Evolutionary conservation across 2,113 vertebrate species (phyloP), one percentile per base, ranked within the genome.

Genomic region (Atherinomorus stipes): DNA sequence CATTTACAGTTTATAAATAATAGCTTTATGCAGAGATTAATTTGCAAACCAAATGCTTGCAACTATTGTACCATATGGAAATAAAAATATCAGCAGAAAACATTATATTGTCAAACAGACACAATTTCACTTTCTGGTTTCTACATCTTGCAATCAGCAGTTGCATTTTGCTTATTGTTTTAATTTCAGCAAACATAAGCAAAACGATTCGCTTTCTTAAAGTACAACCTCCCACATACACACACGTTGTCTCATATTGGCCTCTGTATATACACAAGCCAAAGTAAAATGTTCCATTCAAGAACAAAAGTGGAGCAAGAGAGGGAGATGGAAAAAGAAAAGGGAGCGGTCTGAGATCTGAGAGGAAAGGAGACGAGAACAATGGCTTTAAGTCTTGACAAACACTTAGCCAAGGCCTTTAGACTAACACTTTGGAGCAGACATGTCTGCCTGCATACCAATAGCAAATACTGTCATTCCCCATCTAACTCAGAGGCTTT

Each of bases 381-480:
- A 81, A 88, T 93, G 93, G 83, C 88, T 92, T 88, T 90, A 89
- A 92, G 76, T 93, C 80, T 95, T 94, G 94, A 94, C 89, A 93
- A 95, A 95, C 91, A 93, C 94, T 96, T 96, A 95, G 94, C 93
- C 25, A 74, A 90, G 88, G 89, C 95, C 91, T 93, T 93, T 92
- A 85, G 84, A 92, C 93, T 89, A 81, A 89, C 91, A 91, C 94
- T 96, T 94, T 94, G 91, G 92, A 94, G 93, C 88, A 92, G 92
- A 87, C 86, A 81, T 82, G 87, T 94, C 91, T 92, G 71, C 62
- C 87, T 91, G 95, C 94, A 95, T 95, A 94, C 94, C 94, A 94
- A 95, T 92, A 85, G 94, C 71, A 94, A 93, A 88, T 81, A 72
- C 93, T 94, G 94, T 94, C 94, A 91, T 92, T 91, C 84, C 91